Base-by-base conservation (phyloP, 2,888 invertebrate species). In the Laspeyria flexula region DNA sequence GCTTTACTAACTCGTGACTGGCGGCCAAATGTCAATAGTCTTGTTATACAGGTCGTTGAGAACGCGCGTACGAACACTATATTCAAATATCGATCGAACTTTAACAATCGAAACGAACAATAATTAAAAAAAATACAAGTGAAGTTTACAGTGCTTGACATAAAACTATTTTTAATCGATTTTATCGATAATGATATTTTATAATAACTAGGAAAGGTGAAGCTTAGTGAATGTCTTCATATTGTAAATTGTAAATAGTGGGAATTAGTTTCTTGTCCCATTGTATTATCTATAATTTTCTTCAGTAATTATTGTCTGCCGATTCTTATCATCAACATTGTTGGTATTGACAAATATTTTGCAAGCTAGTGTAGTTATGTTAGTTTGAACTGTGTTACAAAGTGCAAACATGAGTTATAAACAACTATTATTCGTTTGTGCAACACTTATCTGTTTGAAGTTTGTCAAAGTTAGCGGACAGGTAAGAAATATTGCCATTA, bases 321-420 rank as follows among this genome's bases (percentile, higher is more conserved):
- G 30, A 38, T 30, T 15, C 15, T 42, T 53, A 54, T 41, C 34
- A 34, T 11, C 30, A 4, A 30, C 30, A 56, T 42, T 55, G 49
- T 52, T 35, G 11, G 18, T 13, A 43, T 35, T 35, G 43, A 42
- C 37, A 43, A 39, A 38, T 35, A 33, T 33, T 41, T 23, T 38
- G 27, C 15, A 25, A 29, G 10, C 7, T 23, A 25, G 43, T 43
- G 43, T 49, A 62, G 67, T 64, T 52, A 72, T 77, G 77, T 38
- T 63, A 75, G 47, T 57, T 61, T 73, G 67, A 72, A 37, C 54
- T 64, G 70, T 71, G 69, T 57, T 49, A 42, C 43, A 59, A 46
- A 60, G 75, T 77, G 75, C 55, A 57, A 65, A 55, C 48, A 88
- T 88, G 86, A 71, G 65, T 75, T 66, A 61, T 55, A 75, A 72